Evolutionary conservation across 2,888 invertebrate genomes (phyloP).

Genomic region (Dynastes maya): DNA sequence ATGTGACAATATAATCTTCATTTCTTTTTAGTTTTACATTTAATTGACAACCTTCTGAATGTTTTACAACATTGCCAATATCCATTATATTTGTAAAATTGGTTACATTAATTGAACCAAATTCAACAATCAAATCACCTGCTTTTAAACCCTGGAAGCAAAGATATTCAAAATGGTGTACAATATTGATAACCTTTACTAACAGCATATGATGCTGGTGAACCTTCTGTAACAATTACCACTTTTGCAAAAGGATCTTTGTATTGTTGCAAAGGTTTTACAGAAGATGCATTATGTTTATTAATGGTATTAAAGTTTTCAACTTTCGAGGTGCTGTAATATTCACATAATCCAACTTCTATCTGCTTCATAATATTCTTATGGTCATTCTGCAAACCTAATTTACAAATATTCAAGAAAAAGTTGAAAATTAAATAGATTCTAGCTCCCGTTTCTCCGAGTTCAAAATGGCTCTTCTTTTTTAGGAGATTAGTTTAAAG

Average conservation of each 20-base stretch:
- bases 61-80: constrained; percentile 79
- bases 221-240: constrained; percentile 81
- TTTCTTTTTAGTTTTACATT: constrained; percentile 74
- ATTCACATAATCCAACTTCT: constrained; percentile 81
- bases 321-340: constrained; percentile 58
- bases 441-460: too few relatives aligned
- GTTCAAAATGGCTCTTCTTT: too few relatives aligned
- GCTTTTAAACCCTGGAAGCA: constrained; percentile 78
- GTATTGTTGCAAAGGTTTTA: constrained; percentile 9
- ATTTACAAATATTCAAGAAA: constrained; percentile 48
- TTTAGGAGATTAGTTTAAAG: too few relatives aligned
- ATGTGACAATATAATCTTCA: constrained; percentile 72
- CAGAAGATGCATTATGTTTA: constrained; percentile 3
- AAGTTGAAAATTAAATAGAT: too few relatives aligned
- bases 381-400: constrained; percentile 92
- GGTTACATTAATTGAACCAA: constrained; percentile 81
- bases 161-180: constrained; percentile 9
- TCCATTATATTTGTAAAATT: constrained; percentile 82
- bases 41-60: constrained; percentile 73
- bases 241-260: constrained; percentile 78
- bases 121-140: constrained; percentile 82
- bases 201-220: constrained; percentile 89
- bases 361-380: constrained; percentile 88
- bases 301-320: constrained; percentile 53
- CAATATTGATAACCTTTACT: constrained; percentile 62